phyloP scores from a whole-genome alignment of 2,888 invertebrate genomes.

The Platycnemis pennipes region DNA sequence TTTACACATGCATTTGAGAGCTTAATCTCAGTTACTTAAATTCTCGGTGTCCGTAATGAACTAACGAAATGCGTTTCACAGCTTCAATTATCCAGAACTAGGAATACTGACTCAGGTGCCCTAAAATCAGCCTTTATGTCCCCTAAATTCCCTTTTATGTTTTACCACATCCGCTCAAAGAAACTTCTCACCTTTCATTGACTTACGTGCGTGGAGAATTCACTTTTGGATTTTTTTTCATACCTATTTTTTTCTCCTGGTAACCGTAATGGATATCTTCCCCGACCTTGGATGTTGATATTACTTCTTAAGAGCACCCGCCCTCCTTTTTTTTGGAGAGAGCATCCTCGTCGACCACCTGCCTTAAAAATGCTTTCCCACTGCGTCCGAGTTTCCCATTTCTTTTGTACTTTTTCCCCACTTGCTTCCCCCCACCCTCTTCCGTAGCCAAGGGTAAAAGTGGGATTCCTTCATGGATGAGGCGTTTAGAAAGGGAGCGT shows the following conservation, averaged over 20 bases:
- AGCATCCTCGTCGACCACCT: not conserved
- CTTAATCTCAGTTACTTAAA: no score
- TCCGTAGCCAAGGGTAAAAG: conserved; percentile 38
- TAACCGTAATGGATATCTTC: not conserved
- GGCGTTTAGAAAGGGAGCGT: conserved; percentile 22
- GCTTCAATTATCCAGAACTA: no score
- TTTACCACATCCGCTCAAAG: not conserved
- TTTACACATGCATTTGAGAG: no score
- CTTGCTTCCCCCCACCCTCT: not conserved
- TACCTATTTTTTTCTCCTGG: not conserved
- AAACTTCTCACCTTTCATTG: not conserved
- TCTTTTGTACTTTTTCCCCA: not conserved
- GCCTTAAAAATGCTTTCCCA: not conserved
- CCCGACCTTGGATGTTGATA: not conserved
- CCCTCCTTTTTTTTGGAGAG: not conserved
- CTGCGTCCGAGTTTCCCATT: not conserved
- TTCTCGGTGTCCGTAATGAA: no score
- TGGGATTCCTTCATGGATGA: conserved; percentile 45
- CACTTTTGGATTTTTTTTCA: not conserved
- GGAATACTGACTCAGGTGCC: no score
- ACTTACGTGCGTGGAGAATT: not conserved
- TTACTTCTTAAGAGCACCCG: not conserved
- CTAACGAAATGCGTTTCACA: no score
- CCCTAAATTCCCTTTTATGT: not conserved
- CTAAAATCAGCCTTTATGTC: not conserved